Evolutionary conservation across 2,888 invertebrate species (phyloP).

Genomic region (Tricholauxania praeusta): DNA sequence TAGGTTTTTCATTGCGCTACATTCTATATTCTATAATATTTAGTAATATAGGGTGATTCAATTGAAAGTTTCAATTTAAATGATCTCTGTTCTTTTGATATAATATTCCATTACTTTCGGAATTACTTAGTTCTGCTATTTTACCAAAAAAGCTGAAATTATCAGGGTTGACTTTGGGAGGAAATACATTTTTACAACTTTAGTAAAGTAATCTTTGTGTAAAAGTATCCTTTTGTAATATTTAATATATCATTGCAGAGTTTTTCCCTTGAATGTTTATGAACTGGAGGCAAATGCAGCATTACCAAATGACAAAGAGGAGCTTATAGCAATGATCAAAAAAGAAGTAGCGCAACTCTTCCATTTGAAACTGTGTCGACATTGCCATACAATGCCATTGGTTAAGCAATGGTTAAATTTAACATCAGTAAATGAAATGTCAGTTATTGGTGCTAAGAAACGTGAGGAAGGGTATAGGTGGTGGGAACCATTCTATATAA

Average conservation of each 20-base stretch:
- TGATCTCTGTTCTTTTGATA: too few relatives aligned
- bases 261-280: conserved; percentile 57
- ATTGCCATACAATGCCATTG: conserved; percentile 53
- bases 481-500: conserved; percentile 95
- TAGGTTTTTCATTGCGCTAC: too few relatives aligned
- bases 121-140: too few relatives aligned
- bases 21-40: too few relatives aligned
- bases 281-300: conserved; percentile 48
- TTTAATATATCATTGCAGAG: conserved; percentile 40
- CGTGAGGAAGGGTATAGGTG: conserved; percentile 76
- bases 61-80: too few relatives aligned
- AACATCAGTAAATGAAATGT: conserved; percentile 40
- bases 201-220: too few relatives aligned
- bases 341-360: conserved; percentile 48
- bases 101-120: too few relatives aligned
- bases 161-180: too few relatives aligned
- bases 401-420: conserved; percentile 46
- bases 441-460: conserved; percentile 78
- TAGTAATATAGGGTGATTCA: too few relatives aligned
- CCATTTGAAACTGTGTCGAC: conserved; percentile 48
- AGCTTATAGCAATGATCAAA: conserved; percentile 50
- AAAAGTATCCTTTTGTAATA: too few relatives aligned
- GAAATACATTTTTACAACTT: too few relatives aligned
- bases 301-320: conserved; percentile 54
- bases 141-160: too few relatives aligned